Evolutionary conservation across 2,113 vertebrate genomes (phyloP), one percentile per base, ranked within the genome.

Genomic region (Thunnus thynnus): DNA sequence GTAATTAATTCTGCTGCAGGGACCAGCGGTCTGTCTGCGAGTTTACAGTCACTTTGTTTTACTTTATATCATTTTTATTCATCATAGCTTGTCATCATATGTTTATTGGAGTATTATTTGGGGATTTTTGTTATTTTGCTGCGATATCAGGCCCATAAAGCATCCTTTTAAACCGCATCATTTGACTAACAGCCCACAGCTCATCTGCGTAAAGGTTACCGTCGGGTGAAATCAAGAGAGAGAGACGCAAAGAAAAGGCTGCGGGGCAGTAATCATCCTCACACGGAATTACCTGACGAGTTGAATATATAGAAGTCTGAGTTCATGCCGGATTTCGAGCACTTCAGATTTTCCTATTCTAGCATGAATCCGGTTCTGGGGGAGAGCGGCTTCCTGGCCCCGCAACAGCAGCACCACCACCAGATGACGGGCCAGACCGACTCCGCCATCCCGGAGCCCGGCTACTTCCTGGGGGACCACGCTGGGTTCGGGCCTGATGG

Each of bases 241-340:
- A 60, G 69, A 60, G 47, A 67, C 3, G 13, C 3, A 5, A 9
- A 30, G 3, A 4, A 25, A 10, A 46, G 36, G 50, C 73, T 56
- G 32, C 25, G 0, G 25, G 18, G 62, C 50, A 9, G 16, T 20
- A 20, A 16, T 61, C 9, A 4, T 16, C 64, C 65, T 62, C 3
- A 60, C 3, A 47, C 47, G 1, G 4, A 51, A 30, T 82, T 71
- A 57, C n/a, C 71, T 82, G 67, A 3, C 6, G 74, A 69, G 61
- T 32, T 81, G 83, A 82, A 65, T 44, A 52, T 8, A 11, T 1
- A 27, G 22, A 86, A 86, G 76, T 81, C 85, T 58, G 90, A 80
- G 90, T 94, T 93, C 80, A 95, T 94, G 94, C 94, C 94, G 90
- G 94, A 95, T 93, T 92, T 94, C 76, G 91, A 95, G 92, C 93